Conservation (phyloP, 2,113 vertebrate genomes). For the Neolamprologus variostigma region DNA sequence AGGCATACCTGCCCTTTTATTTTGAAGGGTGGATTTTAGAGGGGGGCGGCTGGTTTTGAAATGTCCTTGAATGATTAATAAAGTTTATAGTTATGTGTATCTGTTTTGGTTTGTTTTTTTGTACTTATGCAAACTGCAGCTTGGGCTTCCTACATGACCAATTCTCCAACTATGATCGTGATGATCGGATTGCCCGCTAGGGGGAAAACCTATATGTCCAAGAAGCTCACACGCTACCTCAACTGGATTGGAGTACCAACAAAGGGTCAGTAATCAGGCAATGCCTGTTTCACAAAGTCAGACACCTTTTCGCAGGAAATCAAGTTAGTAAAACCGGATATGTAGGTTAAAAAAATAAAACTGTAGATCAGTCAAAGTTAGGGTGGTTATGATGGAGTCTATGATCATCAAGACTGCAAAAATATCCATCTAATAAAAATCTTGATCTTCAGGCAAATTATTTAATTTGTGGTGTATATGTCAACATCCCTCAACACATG, state of each 20-base stretch:
- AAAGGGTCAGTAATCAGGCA: conserved; percentile 77
- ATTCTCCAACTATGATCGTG: conserved; percentile 91
- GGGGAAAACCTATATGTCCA: conserved; percentile 91
- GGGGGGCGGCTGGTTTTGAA: background rate
- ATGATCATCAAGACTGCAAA: background rate
- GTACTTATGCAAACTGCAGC: conserved; percentile 62
- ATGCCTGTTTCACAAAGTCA: background rate
- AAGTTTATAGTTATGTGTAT: background rate
- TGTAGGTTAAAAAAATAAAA: background rate
- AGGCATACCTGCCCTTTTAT: background rate
- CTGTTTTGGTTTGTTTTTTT: background rate
- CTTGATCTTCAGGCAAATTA: background rate
- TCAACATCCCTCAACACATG: background rate
- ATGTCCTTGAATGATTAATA: background rate
- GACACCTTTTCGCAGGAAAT: background rate
- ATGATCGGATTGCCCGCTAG: conserved; percentile 94
- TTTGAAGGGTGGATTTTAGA: background rate
- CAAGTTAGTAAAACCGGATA: accelerated
- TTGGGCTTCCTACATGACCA: conserved; percentile 98
- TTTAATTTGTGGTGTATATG: background rate
- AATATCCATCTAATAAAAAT: background rate
- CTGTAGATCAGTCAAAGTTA: background rate
- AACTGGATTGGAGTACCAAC: conserved; percentile 98
- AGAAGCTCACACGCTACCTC: conserved; percentile 97
- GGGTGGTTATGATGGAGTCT: background rate